phyloP scores from a whole-genome alignment of 2,888 invertebrate species.

The Drosophila histrio region DNA sequence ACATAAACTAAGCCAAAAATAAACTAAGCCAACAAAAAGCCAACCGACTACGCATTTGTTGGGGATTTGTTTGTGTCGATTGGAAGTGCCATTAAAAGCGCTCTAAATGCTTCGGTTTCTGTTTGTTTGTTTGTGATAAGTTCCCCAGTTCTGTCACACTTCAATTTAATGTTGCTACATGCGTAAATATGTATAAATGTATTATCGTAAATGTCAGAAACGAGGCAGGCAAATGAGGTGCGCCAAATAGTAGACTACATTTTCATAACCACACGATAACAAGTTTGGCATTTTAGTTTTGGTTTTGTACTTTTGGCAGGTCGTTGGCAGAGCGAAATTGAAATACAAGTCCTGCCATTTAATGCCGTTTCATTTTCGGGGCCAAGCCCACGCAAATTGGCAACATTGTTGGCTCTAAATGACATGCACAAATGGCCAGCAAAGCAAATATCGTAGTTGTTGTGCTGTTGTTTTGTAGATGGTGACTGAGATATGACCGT shows the following conservation, averaged over 20 bases:
- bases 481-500: neutral
- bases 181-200: constrained; percentile 2
- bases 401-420: constrained; percentile 30
- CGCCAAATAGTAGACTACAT: constrained; percentile 41
- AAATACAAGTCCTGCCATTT: constrained; percentile 60
- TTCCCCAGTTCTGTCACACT: constrained; percentile 6
- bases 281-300: constrained; percentile 38
- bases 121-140: constrained; percentile 28
- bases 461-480: constrained; percentile 9
- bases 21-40: neutral
- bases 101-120: constrained; percentile 6
- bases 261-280: constrained; percentile 33
- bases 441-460: constrained; percentile 14
- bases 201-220: constrained; percentile 20
- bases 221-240: constrained; percentile 24
- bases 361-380: constrained; percentile 36
- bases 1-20: constrained; percentile 4
- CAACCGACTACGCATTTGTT: constrained; percentile 34
- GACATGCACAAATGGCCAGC: constrained; percentile 45
- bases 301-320: constrained; percentile 16
- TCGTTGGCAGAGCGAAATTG: constrained; percentile 53
- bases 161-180: neutral
- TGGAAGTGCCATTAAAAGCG: constrained; percentile 32
- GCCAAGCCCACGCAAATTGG: constrained; percentile 37
- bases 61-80: constrained; percentile 28